Percentiles rank a stretch among this genome's conserved stretches.
Conservation (phyloP, 2,888 invertebrate species). For the Lasioglossum zephyrum region DNA sequence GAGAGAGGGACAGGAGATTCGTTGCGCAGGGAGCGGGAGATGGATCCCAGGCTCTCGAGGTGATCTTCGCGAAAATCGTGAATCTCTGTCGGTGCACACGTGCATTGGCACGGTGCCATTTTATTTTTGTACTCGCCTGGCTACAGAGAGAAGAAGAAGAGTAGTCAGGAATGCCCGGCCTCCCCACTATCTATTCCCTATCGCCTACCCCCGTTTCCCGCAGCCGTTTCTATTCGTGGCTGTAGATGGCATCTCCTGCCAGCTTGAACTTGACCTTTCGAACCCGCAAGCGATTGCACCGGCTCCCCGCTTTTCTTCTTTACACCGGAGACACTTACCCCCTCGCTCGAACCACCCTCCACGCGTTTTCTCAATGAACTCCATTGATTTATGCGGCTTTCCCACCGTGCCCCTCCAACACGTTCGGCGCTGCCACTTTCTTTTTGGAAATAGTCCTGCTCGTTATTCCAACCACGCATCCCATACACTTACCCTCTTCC, state of each 20-base stretch:
- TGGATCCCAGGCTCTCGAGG: conserved; percentile 19
- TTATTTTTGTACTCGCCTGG: conserved; percentile 69
- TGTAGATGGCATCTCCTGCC: conserved; percentile 68
- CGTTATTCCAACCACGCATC: background rate
- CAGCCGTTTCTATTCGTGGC: conserved; percentile 62
- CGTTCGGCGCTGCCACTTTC: background rate
- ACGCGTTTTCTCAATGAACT: conserved; percentile 4
- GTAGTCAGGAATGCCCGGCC: conserved; percentile 49
- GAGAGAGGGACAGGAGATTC: background rate
- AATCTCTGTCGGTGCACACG: conserved; percentile 70
- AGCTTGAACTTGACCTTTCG: conserved; percentile 74
- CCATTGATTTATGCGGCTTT: background rate
- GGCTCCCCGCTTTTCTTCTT: conserved; percentile 48
- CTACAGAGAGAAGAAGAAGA: conserved; percentile 28
- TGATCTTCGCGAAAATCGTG: conserved; percentile 69
- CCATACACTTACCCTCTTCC: background rate
- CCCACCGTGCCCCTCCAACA: background rate
- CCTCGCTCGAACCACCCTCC: background rate
- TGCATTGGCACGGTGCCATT: conserved; percentile 77
- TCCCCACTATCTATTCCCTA: conserved; percentile 52
- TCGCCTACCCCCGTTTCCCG: conserved; percentile 47
- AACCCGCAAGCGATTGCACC: conserved; percentile 68
- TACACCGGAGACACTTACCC: conserved; percentile 22
- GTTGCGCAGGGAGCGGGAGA: background rate
- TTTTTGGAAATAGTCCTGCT: background rate